Evolutionary conservation across 1,140 invertebrate species (phyloP), one percentile per base, ranked within the genome.

Genomic region (Zaprionus camerounensis): DNA sequence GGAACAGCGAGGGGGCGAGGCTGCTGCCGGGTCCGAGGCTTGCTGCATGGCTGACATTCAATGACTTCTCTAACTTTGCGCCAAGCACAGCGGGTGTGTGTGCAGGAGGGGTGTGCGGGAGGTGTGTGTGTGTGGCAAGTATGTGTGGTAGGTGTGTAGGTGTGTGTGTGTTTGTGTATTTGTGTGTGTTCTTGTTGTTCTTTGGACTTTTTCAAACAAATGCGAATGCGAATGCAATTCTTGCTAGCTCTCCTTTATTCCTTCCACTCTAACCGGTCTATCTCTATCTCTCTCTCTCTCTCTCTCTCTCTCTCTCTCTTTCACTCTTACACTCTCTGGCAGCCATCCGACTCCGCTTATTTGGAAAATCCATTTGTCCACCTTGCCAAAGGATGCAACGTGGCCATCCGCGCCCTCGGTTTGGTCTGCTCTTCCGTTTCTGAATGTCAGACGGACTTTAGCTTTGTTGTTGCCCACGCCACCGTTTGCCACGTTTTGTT

Each of bases 291-390:
- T 22, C 58, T 44, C 44, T 34, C 58, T 12, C 24, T 13, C 34
- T 11, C 20, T 7, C 58, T 66, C 31, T 24, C 57, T 38, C 63
- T 26, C 62, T 26, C 28, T 6, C 20, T 53, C 66, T 66, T 76
- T 11, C 58, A 38, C 44, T 34, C 24, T 5, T 28, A 0, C 5
- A 6, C 17, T 31, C 38, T 0, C 20, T 6, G 38, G 12, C n/a
- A 13, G 12, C 62, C 13, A 3, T 31, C 12, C 44, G 9, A 49
- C 68, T 78, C 68, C 62, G 76, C 67, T 82, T 85, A 82, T 85
- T 87, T 87, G 84, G 71, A 88, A 88, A 88, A 87, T 88, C 81
- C 84, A 87, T 87, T 88, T 90, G 84, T 87, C 84, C 84, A 87
- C 81, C 83, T 88, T 66, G 62, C 49, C 46, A 34, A 74, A 76